A percentile compares a stretch with the other conserved stretches of the same genome.
Evolutionary conservation across 2,797 vertebrate species (phyloP).

Genomic region (Anguilla marmorata): DNA sequence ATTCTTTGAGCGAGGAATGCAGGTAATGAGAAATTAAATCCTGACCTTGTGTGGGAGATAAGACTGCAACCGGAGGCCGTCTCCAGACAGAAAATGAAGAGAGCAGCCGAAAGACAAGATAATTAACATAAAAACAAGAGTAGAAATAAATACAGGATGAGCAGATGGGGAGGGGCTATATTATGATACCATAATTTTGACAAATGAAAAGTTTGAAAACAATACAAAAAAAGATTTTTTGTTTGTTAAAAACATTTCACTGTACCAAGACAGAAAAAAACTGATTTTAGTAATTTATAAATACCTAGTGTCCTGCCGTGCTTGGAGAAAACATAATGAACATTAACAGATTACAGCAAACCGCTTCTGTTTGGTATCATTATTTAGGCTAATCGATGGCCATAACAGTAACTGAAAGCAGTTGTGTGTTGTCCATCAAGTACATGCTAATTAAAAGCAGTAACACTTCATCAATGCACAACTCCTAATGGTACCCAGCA

Average conservation of each 20-base stretch:
- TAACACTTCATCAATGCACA: background rate
- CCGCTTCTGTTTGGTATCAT: background rate
- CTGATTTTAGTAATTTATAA: background rate
- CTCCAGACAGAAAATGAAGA: background rate
- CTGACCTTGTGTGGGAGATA: slow-evolving; percentile 17
- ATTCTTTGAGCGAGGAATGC: background rate
- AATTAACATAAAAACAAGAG: background rate
- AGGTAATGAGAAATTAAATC: slow-evolving; percentile 17
- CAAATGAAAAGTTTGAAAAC: background rate
- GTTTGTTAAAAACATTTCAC: background rate
- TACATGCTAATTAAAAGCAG: background rate
- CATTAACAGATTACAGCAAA: background rate
- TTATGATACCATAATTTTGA: background rate
- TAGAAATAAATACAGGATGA: background rate
- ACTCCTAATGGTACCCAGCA: background rate
- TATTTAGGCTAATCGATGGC: background rate
- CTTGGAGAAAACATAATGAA: background rate
- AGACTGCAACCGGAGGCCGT: background rate
- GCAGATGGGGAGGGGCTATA: background rate
- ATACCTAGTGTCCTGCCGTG: background rate
- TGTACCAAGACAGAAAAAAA: background rate
- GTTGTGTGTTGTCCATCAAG: background rate
- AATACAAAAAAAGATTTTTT: background rate
- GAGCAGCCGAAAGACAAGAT: background rate
- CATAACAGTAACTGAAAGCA: background rate